Conservation (phyloP, 2,797 vertebrate genomes). For the Phataginus tricuspis region DNA sequence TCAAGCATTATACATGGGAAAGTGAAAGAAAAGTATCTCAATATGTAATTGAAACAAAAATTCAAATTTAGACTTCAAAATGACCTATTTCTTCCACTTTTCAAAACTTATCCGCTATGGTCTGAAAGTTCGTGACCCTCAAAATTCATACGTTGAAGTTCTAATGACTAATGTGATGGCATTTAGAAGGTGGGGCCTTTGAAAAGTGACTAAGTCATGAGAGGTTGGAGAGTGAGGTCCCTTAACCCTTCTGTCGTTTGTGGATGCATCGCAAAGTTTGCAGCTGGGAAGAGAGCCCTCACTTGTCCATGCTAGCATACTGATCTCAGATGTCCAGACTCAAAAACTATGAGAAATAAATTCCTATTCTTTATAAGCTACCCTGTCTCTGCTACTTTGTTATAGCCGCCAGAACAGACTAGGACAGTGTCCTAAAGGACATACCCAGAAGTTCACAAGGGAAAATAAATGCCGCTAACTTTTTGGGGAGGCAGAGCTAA, state of each 20-base stretch:
- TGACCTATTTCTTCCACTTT: background rate
- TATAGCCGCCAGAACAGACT: background rate
- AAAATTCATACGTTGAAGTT: background rate
- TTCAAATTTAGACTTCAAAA: background rate
- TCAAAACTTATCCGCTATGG: background rate
- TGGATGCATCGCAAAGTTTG: background rate
- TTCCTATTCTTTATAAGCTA: background rate
- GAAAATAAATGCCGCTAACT: background rate
- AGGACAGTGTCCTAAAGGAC: background rate
- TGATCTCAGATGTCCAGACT: background rate
- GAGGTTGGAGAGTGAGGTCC: background rate
- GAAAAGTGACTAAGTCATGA: background rate
- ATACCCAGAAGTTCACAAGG: background rate
- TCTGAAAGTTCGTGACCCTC: background rate
- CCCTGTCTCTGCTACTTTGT: background rate
- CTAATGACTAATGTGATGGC: background rate
- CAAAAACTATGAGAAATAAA: background rate
- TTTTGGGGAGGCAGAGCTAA: background rate
- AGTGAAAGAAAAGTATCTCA: background rate
- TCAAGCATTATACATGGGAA: background rate
- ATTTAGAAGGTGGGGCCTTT: background rate
- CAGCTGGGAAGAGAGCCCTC: background rate
- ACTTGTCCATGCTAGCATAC: no score
- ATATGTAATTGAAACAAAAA: background rate
- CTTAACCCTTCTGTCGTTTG: background rate